These are phyloP conservation scores for Cosmia pyralina DNA, from an alignment of 2,888 invertebrate genomes.

Conservation along the genomic window DNA sequence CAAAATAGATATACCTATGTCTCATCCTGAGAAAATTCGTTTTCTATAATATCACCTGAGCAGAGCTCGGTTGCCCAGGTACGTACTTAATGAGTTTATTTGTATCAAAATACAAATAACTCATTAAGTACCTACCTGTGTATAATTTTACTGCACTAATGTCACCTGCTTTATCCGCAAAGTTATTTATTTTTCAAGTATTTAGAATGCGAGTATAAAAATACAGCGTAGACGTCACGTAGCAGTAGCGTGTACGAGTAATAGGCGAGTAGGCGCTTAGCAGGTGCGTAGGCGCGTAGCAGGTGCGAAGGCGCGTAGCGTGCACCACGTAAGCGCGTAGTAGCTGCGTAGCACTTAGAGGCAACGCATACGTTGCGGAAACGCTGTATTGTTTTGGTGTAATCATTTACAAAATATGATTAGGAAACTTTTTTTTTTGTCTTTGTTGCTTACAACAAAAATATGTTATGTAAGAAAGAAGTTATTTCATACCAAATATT, in stretches of 20 bases:
- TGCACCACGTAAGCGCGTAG: background rate
- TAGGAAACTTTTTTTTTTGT: too few species aligned
- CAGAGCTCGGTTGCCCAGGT: too few species aligned
- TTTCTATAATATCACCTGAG: too few species aligned
- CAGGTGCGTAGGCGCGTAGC: background rate
- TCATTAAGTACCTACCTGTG: too few species aligned
- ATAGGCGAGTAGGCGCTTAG: background rate
- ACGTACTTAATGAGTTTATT: too few species aligned
- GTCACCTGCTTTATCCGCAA: background rate
- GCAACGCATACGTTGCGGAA: background rate
- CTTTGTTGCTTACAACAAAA: too few species aligned
- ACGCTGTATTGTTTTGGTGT: background rate
- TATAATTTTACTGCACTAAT: background rate
- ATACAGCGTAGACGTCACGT: background rate
- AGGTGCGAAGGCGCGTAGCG: background rate
- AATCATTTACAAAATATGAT: background rate
- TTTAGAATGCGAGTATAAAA: background rate
- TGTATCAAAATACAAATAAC: too few species aligned
- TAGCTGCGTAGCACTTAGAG: background rate
- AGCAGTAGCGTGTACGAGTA: constrained; percentile 2
- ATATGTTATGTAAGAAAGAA: background rate
- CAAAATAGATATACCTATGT: too few species aligned
- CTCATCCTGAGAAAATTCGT: too few species aligned
- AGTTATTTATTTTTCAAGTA: background rate
- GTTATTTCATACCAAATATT: background rate